Evolutionary conservation across 2,113 vertebrate genomes (phyloP).

Genomic region (Arenaria interpres): DNA sequence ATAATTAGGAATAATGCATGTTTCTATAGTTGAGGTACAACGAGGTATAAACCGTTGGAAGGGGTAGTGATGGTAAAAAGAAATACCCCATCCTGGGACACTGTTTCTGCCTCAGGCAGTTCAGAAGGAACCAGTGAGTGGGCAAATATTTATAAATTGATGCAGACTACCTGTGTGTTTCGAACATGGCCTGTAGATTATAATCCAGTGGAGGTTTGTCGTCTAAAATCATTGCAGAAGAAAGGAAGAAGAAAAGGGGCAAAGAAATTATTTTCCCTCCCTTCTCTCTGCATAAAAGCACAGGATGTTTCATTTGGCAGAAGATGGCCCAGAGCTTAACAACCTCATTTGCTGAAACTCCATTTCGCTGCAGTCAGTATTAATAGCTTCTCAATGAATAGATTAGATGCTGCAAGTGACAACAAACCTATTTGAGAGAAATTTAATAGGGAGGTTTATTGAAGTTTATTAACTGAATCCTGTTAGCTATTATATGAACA

Average conservation of each 20-base stretch:
- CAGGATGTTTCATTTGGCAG: background rate
- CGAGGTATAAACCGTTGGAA: background rate
- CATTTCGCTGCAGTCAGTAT: conserved; percentile 66
- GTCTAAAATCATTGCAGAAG: background rate
- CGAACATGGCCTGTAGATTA: background rate
- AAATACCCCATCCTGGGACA: background rate
- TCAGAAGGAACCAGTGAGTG: background rate
- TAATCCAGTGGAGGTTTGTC: background rate
- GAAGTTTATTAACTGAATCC: conserved; percentile 78
- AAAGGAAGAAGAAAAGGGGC: background rate
- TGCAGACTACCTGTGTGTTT: background rate
- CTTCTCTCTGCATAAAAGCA: background rate
- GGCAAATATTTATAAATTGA: background rate
- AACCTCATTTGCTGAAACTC: conserved; percentile 57
- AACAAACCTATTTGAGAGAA: conserved; percentile 72
- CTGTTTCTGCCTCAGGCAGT: background rate
- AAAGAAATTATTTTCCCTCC: background rate
- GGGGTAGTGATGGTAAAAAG: background rate
- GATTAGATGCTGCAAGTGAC: conserved; percentile 73
- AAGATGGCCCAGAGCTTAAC: conserved; percentile 61
- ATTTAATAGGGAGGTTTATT: conserved; percentile 78
- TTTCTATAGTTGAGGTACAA: accelerated
- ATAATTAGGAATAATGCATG: background rate
- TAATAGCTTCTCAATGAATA: conserved; percentile 73
- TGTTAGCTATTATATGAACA: conserved; percentile 73